Evolutionary conservation across 2,113 vertebrate species (phyloP).

Genomic region (Lynx canadensis): DNA sequence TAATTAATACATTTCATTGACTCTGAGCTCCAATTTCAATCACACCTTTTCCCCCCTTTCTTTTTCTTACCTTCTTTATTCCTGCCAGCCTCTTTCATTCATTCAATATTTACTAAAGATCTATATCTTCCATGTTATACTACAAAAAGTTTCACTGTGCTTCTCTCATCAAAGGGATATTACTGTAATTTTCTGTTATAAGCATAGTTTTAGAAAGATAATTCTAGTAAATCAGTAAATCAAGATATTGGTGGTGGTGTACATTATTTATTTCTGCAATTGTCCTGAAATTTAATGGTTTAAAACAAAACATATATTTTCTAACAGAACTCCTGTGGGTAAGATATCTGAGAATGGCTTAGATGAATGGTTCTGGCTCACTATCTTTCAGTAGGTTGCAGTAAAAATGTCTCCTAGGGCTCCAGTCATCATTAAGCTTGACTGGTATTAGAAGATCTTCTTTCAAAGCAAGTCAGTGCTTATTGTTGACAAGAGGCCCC

Average conservation of each 20-base stretch:
- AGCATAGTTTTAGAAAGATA: not conserved
- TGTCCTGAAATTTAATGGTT: not conserved
- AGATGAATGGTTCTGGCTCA: not conserved
- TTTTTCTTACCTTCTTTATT: not conserved
- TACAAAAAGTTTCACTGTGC: not conserved
- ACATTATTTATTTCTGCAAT: not conserved
- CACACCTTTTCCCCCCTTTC: not conserved
- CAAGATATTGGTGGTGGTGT: not conserved
- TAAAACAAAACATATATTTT: not conserved
- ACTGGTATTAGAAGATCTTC: not conserved
- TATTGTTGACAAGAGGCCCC: not conserved
- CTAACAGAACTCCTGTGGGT: not conserved
- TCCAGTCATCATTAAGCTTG: not conserved
- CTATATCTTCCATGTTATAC: not conserved
- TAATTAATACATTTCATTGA: not conserved
- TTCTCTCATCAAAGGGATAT: not conserved
- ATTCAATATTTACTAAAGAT: not conserved
- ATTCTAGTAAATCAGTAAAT: not conserved
- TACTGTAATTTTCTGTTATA: not conserved
- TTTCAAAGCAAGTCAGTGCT: not conserved
- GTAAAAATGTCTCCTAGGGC: no score
- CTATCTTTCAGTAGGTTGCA: not conserved
- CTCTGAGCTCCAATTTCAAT: not conserved
- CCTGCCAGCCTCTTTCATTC: not conserved
- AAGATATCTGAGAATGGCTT: not conserved